Evolutionary conservation across 2,113 vertebrate genomes (phyloP).

Genomic region (Abramis brama): DNA sequence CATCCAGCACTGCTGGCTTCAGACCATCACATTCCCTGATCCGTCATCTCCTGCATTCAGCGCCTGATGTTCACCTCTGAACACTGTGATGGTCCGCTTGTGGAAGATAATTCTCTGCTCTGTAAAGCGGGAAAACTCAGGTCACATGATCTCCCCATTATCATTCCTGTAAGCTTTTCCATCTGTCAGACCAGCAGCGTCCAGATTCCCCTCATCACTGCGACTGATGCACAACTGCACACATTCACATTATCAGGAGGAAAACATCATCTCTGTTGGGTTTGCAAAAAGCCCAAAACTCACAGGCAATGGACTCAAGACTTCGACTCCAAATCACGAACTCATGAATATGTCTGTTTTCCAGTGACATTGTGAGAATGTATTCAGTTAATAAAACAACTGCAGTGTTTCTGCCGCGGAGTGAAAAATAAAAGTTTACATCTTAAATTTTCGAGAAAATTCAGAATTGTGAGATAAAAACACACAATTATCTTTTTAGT

Average conservation of each 20-base stretch:
- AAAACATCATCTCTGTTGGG: background rate
- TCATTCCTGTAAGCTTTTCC: conserved; percentile 48
- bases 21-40: conserved; percentile 59
- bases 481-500: too few species aligned
- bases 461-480: too few species aligned
- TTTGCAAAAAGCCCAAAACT: background rate
- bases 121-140: conserved; percentile 40
- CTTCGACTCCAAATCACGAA: too few species aligned
- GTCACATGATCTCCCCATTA: conserved; percentile 43
- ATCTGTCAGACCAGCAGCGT: conserved; percentile 40
- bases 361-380: background rate
- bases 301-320: too few species aligned
- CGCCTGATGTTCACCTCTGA: background rate
- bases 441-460: too few species aligned
- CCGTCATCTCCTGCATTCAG: too few species aligned
- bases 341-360: background rate
- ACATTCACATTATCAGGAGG: background rate
- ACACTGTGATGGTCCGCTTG: conserved; percentile 73
- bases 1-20: conserved; percentile 53
- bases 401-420: background rate
- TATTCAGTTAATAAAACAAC: background rate
- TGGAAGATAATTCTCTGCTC: conserved; percentile 58
- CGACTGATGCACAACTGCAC: background rate
- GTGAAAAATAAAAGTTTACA: too few species aligned
- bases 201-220: background rate